phyloP scores from a whole-genome alignment of 2,113 vertebrate genomes.

The Calidris pygmaea region DNA sequence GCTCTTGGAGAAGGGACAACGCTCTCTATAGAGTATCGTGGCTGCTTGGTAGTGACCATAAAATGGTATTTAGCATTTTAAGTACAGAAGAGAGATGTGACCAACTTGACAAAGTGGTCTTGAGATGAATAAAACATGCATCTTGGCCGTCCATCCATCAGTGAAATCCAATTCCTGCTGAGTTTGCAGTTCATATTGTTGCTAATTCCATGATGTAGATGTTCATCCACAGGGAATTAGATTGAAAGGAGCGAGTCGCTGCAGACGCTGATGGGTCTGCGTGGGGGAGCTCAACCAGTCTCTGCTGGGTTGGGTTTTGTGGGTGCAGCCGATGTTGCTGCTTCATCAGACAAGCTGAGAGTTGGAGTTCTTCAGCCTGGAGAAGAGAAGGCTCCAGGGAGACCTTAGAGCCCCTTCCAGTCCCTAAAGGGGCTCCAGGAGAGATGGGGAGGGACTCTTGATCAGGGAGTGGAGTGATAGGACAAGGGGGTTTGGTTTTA shows the following conservation, averaged over 20 bases:
- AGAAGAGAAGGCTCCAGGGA: too few species aligned
- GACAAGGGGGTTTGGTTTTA: too few species aligned
- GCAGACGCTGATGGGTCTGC: not conserved
- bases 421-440: too few species aligned
- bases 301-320: not conserved
- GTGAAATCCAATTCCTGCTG: slow-evolving; percentile 24
- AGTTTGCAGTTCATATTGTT: not conserved
- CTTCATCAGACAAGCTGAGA: not conserved
- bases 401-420: too few species aligned
- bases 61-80: not conserved
- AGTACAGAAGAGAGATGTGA: not conserved
- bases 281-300: not conserved
- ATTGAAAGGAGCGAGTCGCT: not conserved
- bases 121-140: slow-evolving; percentile 27
- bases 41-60: not conserved
- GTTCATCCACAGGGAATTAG: not conserved
- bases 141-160: not conserved
- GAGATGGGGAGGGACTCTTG: too few species aligned
- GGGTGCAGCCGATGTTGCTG: not conserved
- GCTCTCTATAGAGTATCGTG: not conserved
- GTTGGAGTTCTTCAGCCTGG: too few species aligned
- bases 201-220: not conserved
- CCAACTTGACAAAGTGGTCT: not conserved
- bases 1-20: not conserved
- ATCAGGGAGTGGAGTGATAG: too few species aligned